These are phyloP conservation scores for Labroides dimidiatus DNA, from an alignment of 2,797 vertebrate species.

Conservation along the genomic window DNA sequence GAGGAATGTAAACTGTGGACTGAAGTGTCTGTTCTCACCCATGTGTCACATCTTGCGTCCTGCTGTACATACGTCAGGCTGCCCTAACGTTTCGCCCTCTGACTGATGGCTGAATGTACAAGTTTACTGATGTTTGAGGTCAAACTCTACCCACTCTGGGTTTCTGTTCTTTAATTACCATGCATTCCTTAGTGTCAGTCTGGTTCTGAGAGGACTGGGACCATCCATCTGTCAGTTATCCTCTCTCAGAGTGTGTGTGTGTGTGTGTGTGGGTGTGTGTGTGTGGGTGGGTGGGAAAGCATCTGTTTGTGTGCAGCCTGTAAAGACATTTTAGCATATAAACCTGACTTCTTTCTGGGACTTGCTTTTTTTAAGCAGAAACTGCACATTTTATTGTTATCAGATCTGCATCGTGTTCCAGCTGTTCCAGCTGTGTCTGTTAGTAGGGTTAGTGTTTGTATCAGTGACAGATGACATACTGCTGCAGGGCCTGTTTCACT, in stretches of 20 bases:
- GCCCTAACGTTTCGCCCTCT: not conserved
- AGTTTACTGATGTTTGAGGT: constrained; percentile 13
- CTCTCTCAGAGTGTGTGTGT: no score
- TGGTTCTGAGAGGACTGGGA: constrained; percentile 5
- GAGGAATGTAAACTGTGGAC: not conserved
- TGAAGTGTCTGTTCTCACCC: not conserved
- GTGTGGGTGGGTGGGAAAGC: not conserved
- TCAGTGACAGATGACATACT: constrained; percentile 1
- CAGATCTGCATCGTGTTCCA: constrained; percentile 18
- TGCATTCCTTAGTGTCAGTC: constrained; percentile 15
- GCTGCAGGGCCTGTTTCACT: not conserved
- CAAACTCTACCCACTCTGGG: not conserved
- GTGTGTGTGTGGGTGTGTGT: no score
- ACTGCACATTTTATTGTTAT: constrained; percentile 32
- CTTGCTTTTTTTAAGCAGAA: constrained; percentile 21
- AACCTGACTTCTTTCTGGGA: constrained; percentile 9
- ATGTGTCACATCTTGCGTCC: constrained; percentile 1
- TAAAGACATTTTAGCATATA: constrained; percentile 8
- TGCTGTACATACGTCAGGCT: constrained; percentile 31
- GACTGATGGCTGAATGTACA: constrained; percentile 60
- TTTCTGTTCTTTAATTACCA: not conserved
- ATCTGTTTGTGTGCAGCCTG: not conserved
- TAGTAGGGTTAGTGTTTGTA: constrained; percentile 22
- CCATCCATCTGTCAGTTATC: not conserved
- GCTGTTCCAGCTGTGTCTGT: constrained; percentile 19